These are phyloP conservation scores for Rhopalosiphum nymphaeae DNA, from an alignment of 2,888 invertebrate genomes.

Conservation along the genomic window DNA sequence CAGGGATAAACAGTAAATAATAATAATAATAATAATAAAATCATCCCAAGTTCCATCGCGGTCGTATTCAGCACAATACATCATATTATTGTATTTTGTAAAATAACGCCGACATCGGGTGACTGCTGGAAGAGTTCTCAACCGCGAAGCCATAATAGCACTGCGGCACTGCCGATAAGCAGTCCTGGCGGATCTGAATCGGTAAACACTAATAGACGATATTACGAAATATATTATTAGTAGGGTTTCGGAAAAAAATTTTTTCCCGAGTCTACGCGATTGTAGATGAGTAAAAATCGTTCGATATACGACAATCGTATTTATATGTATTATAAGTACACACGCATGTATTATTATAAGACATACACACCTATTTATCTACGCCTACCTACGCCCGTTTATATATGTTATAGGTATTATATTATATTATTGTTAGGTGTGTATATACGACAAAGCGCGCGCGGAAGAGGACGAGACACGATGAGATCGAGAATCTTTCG, in stretches of 20 bases:
- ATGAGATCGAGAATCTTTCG: conserved; percentile 31
- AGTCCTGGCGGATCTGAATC: too few species aligned
- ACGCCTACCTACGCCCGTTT: background rate
- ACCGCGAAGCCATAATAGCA: too few species aligned
- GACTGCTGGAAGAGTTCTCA: too few species aligned
- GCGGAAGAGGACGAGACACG: background rate
- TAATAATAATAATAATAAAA: background rate
- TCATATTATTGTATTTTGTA: too few species aligned
- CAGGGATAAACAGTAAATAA: background rate
- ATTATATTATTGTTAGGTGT: background rate
- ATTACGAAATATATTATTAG: too few species aligned
- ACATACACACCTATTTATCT: background rate
- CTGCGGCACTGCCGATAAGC: too few species aligned
- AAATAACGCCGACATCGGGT: too few species aligned
- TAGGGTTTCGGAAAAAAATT: background rate
- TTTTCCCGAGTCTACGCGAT: background rate
- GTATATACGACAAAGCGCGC: background rate
- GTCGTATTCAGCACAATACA: background rate
- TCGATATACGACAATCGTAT: background rate
- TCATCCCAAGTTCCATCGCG: background rate
- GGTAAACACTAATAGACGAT: background rate
- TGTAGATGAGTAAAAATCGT: background rate
- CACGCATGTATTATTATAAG: background rate
- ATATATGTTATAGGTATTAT: background rate
- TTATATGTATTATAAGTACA: background rate